phyloP scores from a whole-genome alignment of 1,140 invertebrate genomes.

The Metaphire vulgaris region DNA sequence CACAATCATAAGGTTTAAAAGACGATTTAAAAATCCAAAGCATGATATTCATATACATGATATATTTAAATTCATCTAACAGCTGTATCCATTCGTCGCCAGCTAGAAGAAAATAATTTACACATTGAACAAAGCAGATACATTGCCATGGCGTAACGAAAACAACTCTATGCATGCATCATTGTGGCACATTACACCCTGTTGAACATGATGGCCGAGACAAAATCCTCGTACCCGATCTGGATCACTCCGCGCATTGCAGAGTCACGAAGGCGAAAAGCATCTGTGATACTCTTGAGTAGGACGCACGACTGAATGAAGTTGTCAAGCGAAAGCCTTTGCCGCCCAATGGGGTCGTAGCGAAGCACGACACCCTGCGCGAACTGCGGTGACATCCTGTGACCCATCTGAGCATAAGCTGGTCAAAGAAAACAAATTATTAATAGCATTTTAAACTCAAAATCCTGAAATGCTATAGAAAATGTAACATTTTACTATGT shows the following conservation, averaged over 20 bases:
- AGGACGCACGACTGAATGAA: constrained; percentile 82
- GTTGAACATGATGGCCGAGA: constrained; percentile 61
- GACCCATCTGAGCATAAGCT: constrained; percentile 83
- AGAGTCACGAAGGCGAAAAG: constrained; percentile 67
- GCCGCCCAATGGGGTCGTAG: constrained; percentile 56
- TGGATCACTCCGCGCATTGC: constrained; percentile 68
- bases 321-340: constrained; percentile 67
- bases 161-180: too few species aligned
- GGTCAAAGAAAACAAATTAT: constrained; percentile 32
- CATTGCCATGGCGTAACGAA: too few species aligned
- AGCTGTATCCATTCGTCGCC: too few species aligned
- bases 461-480: too few species aligned
- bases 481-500: too few species aligned
- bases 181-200: constrained; percentile 30
- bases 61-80: too few species aligned
- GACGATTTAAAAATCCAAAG: too few species aligned
- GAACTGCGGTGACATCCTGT: constrained; percentile 71
- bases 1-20: too few species aligned
- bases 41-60: too few species aligned
- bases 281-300: constrained; percentile 76
- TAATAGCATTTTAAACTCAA: not conserved
- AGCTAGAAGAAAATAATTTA: too few species aligned
- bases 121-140: too few species aligned
- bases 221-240: constrained; percentile 78
- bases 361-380: constrained; percentile 65